Evolutionary conservation across 2,113 vertebrate genomes (phyloP), one percentile per base, ranked within the genome.

Genomic region (Ancistrus triradiatus): DNA sequence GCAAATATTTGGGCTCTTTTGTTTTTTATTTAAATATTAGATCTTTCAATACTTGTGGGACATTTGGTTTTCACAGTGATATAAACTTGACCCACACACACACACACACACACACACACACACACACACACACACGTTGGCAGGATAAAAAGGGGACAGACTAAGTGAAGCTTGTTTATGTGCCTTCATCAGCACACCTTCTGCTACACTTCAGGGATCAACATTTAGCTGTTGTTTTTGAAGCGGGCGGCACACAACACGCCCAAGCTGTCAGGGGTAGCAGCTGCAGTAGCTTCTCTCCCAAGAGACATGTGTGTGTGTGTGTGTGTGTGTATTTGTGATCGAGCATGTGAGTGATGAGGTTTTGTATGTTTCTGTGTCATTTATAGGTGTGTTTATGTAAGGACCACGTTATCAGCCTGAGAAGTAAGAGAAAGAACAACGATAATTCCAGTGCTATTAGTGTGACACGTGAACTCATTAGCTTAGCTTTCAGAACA

Each of bases 121-220:
- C 62, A 53, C 24, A 15, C 63, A 59, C 38, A 49, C 44, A 48
- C 50, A 70, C 24, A n/a, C n/a, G n/a, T n/a, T n/a, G n/a, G n/a
- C n/a, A n/a, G n/a, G n/a, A n/a, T n/a, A n/a, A n/a, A n/a, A 47
- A 42, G 24, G 14, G 24, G 21, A 37, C 42, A 60, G 8, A 22
- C 84, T 79, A 59, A 68, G 60, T 68, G 52, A 71, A 46, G 50
- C 40, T 80, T 79, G 80, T 80, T 84, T 83, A 72, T 79, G 70
- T 80, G 81, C 49, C 75, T 58, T 68, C 57, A 53, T 71, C 61
- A 72, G 56, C 65, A 59, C 56, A 70, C 73, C 66, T 75, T 68
- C 58, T 75, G 69, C 52, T 59, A 63, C 22, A 73, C 73, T 78
- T 70, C 49, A 75, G 72, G 69, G 76, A 77, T 74, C 66, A 62